Base-by-base conservation (phyloP, 2,888 invertebrate genomes). In the Metalampra italica region DNA sequence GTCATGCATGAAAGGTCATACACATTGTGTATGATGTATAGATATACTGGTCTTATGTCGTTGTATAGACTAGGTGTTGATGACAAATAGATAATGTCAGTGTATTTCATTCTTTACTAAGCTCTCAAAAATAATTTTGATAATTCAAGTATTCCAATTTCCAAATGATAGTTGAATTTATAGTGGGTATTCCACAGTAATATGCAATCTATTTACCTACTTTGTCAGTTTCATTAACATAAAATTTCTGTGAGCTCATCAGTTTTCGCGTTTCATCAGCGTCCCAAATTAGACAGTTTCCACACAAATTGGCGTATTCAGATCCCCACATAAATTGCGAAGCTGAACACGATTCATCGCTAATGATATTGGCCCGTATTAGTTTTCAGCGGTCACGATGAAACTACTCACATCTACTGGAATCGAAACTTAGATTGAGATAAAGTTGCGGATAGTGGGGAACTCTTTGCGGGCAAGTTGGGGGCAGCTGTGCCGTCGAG, bases 381-480 rank as follows among this genome's bases (percentile, higher is more conserved):
- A 68, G 71, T 75, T 78, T 75, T 69, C 73, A 69, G 68, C 63
- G 55, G 59, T 64, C 62, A 64, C 69, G 66, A 75, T 71, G 75
- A 73, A 76, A 73, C 66, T 57, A 64, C 51, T 66, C 61, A 55
- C 75, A 68, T 68, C 68, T 72, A 69, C 63, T 60, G 64, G 69
- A 75, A 78, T 75, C 74, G 77, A 78, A 81, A 79, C 77, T 82
- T 78, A 81, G 77, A 82, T 82, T 78, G 80, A 83, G 84, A 84
- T 83, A 82, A 86, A 85, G 80, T 85, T 84, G 65, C 68, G 69
- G 75, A 71, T 77, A 76, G 78, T 75, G 65, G 53, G 64, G 67
- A 82, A 81, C 72, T 82, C 82, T 84, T 83, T 78, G 77, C 71
- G n/a, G 70, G 62, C 62, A 74, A 79, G 76, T 81, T 79, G 71